phyloP scores from a whole-genome alignment of 2,888 invertebrate species.

The Ochropleura plecta region DNA sequence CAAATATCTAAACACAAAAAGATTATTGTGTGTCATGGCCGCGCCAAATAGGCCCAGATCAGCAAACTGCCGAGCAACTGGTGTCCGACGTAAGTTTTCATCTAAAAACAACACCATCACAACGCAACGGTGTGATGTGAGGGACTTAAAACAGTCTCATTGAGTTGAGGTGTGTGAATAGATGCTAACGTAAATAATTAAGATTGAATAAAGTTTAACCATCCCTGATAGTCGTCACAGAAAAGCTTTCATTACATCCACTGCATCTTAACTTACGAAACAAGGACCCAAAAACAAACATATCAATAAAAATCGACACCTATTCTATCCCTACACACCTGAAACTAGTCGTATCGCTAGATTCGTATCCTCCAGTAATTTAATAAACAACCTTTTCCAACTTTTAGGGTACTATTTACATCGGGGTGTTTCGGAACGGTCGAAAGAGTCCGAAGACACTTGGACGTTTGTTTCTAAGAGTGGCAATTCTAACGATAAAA shows the following conservation, averaged over 20 bases:
- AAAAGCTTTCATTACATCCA: background rate
- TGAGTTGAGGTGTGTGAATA: too few species aligned
- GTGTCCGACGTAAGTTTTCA: too few species aligned
- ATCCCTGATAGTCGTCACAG: background rate
- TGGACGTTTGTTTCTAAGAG: conserved; percentile 39
- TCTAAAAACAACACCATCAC: too few species aligned
- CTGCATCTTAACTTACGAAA: background rate
- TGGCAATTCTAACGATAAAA: conserved; percentile 62
- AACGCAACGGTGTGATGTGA: too few species aligned
- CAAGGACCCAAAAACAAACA: conserved; percentile 11
- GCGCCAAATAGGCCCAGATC: too few species aligned
- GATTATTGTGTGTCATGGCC: too few species aligned
- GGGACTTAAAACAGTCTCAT: too few species aligned
- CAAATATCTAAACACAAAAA: too few species aligned
- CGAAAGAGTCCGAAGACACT: conserved; percentile 65
- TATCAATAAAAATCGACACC: conserved; percentile 10
- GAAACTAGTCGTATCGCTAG: conserved; percentile 56
- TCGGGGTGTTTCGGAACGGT: conserved; percentile 60
- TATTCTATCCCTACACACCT: conserved; percentile 10
- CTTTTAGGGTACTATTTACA: conserved; percentile 75
- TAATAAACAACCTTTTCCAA: conserved; percentile 75
- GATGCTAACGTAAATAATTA: too few species aligned
- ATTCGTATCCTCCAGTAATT: conserved; percentile 70
- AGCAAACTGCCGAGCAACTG: too few species aligned
- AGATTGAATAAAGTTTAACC: too few species aligned